phyloP scores from a whole-genome alignment of 2,113 vertebrate species.

The Podarcis cretensis region DNA sequence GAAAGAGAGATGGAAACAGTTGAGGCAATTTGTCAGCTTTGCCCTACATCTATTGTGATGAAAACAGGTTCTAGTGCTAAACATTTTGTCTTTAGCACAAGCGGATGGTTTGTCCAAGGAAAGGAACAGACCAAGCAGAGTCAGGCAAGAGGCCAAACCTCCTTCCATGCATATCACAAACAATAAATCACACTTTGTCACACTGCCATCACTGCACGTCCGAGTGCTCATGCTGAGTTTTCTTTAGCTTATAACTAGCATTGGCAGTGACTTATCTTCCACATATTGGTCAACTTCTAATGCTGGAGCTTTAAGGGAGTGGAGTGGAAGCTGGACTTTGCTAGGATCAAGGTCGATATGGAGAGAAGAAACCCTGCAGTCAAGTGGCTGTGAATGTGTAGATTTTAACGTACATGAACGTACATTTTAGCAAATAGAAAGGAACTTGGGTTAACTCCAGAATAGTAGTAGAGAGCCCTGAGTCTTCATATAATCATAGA shows the following conservation, averaged over 20 bases:
- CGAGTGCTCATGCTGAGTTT: constrained; percentile 1
- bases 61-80: neutral
- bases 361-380: neutral
- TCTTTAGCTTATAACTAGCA: neutral
- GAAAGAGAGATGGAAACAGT: neutral
- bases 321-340: neutral
- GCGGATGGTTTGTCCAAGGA: neutral
- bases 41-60: neutral
- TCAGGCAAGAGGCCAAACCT: constrained; percentile 1
- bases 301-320: neutral
- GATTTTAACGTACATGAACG: neutral
- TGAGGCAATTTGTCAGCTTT: neutral
- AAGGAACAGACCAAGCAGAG: neutral
- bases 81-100: constrained; percentile 5
- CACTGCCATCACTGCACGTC: neutral
- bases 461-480: no score
- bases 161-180: neutral
- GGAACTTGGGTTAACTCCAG: no score
- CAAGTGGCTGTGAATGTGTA: neutral
- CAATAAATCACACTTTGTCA: neutral
- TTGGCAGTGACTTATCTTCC: neutral
- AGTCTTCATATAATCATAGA: no score
- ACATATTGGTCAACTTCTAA: neutral
- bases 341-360: neutral
- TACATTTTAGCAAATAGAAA: no score